phyloP scores from a whole-genome alignment of 2,113 vertebrate genomes.

The Carassius auratus region DNA sequence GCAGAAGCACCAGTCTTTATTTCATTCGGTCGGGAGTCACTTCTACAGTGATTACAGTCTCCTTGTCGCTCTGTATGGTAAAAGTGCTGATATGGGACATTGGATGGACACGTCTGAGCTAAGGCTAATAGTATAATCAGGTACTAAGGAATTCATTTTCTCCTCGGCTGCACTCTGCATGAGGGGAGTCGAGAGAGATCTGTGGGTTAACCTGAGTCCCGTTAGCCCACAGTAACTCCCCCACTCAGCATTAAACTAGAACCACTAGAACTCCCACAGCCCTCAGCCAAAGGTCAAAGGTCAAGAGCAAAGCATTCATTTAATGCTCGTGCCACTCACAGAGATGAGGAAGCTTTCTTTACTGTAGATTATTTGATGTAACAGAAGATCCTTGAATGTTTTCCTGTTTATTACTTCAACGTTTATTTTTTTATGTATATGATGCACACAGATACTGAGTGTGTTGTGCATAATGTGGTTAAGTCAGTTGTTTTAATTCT shows the following conservation, averaged over 20 bases:
- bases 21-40: slow-evolving; percentile 56
- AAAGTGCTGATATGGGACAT: slow-evolving; percentile 75
- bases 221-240: not conserved
- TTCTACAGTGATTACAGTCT: slow-evolving; percentile 48
- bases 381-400: not conserved
- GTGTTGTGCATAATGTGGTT: too few species aligned
- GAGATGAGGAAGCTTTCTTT: not conserved
- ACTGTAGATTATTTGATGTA: not conserved
- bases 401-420: too few species aligned
- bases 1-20: slow-evolving; percentile 70
- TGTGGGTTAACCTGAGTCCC: slow-evolving; percentile 21
- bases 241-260: not conserved
- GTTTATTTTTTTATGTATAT: too few species aligned
- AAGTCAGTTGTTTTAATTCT: too few species aligned
- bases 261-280: slow-evolving; percentile 21
- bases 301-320: too few species aligned
- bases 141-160: slow-evolving; percentile 83
- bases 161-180: slow-evolving; percentile 78
- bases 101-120: slow-evolving; percentile 67
- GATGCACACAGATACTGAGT: too few species aligned
- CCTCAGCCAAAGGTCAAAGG: not conserved
- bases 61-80: slow-evolving; percentile 23
- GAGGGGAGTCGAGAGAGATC: slow-evolving; percentile 61
- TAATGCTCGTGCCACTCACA: not conserved
- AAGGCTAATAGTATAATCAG: slow-evolving; percentile 76